phyloP scores from a whole-genome alignment of 1,140 invertebrate species.

The Neodiprion lecontei region DNA sequence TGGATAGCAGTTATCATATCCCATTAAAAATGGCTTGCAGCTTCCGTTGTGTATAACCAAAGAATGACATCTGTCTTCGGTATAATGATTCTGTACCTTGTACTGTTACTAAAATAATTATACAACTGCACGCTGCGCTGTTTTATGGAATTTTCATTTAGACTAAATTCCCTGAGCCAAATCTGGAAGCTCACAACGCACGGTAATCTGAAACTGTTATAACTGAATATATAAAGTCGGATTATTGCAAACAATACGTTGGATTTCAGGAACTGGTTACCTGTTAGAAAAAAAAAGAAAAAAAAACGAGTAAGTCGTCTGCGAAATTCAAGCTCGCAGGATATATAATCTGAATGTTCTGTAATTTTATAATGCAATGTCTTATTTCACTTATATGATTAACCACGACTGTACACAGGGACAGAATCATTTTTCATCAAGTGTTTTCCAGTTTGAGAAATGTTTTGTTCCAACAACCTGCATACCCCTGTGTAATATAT shows the following conservation, averaged over 20 bases:
- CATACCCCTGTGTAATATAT: not conserved
- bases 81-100: not conserved
- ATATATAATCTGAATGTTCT: no score
- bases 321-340: no score
- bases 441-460: conserved; percentile 2
- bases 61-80: not conserved
- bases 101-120: not conserved
- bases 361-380: no score
- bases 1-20: not conserved
- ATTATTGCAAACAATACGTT: no score
- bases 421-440: not conserved
- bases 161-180: no score
- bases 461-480: not conserved
- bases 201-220: not conserved
- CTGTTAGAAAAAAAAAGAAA: no score
- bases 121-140: not conserved
- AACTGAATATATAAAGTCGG: no score
- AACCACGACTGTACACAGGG: not conserved
- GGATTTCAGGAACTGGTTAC: no score
- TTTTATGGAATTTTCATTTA: not conserved
- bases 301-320: no score
- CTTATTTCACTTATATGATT: no score
- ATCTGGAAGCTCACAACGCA: not conserved
- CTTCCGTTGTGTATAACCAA: not conserved
- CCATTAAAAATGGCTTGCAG: not conserved